These are phyloP conservation scores for Halictus quadricinctus DNA, from an alignment of 2,888 invertebrate species.

Conservation along the genomic window DNA sequence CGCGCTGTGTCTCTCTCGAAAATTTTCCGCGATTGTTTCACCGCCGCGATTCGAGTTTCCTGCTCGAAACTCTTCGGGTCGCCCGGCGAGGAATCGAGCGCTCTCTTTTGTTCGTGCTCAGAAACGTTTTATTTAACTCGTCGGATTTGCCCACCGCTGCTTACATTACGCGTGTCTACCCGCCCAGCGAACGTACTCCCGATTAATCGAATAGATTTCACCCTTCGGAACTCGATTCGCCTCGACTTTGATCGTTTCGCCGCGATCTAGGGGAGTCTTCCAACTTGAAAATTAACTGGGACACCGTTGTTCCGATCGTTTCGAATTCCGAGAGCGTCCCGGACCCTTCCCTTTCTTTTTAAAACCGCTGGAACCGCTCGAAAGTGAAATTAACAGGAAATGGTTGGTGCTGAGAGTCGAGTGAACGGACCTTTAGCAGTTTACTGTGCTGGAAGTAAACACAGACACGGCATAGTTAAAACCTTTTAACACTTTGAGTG, in stretches of 20 bases:
- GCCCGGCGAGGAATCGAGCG: neutral
- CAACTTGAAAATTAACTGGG: neutral
- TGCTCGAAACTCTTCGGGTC: neutral
- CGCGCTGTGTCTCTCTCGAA: neutral
- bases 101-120: neutral
- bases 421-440: neutral
- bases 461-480: neutral
- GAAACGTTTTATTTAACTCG: conserved; percentile 11
- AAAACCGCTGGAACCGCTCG: neutral
- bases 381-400: neutral
- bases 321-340: neutral
- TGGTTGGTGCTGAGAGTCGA: neutral
- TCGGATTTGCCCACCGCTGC: neutral
- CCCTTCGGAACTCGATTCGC: neutral
- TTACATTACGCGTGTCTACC: conserved; percentile 29
- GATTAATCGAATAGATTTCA: neutral
- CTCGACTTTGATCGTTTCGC: neutral
- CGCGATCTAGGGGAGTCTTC: neutral
- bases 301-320: neutral
- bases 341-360: neutral
- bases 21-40: neutral
- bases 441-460: neutral
- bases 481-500: no score
- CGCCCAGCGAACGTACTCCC: conserved; percentile 36
- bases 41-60: neutral